phyloP scores from a whole-genome alignment of 2,888 invertebrate genomes.

The Xiphydria camelus region DNA sequence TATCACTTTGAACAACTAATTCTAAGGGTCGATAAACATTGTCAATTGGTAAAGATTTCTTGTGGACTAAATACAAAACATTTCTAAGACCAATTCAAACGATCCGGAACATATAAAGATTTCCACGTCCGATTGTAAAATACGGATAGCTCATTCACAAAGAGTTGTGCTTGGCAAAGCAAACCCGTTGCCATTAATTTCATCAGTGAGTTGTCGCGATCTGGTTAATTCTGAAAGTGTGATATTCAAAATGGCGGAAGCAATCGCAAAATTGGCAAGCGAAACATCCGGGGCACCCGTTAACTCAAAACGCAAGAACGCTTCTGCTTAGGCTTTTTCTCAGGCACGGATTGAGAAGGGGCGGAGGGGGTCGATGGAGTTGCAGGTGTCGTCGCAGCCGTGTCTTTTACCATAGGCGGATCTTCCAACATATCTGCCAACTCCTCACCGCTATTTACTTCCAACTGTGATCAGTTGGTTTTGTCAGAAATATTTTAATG shows the following conservation, averaged over 20 bases:
- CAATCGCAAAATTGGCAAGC: constrained; percentile 25
- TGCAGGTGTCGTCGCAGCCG: constrained; percentile 49
- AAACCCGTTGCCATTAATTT: too few relatives aligned
- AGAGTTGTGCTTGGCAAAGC: too few relatives aligned
- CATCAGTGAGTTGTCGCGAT: too few relatives aligned
- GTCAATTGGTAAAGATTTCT: too few relatives aligned
- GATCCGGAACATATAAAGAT: too few relatives aligned
- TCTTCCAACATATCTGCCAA: constrained; percentile 56
- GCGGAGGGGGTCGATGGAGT: constrained; percentile 53
- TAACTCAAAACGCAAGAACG: constrained; percentile 54
- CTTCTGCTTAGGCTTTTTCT: constrained; percentile 54
- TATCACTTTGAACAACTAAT: constrained; percentile 46
- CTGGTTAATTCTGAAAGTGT: too few relatives aligned
- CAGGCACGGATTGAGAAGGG: constrained; percentile 42
- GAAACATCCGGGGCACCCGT: constrained; percentile 30
- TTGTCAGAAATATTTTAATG: too few relatives aligned
- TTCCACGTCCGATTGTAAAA: too few relatives aligned
- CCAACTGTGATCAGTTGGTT: constrained; percentile 43
- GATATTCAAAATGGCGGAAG: constrained; percentile 25
- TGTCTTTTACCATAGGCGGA: constrained; percentile 50
- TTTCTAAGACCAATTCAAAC: too few relatives aligned
- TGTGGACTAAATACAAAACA: too few relatives aligned
- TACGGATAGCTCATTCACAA: too few relatives aligned
- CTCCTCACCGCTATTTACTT: constrained; percentile 55
- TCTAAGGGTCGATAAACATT: constrained; percentile 15